Conservation (phyloP, 1,140 invertebrate species). For the Orchestia grillus region DNA sequence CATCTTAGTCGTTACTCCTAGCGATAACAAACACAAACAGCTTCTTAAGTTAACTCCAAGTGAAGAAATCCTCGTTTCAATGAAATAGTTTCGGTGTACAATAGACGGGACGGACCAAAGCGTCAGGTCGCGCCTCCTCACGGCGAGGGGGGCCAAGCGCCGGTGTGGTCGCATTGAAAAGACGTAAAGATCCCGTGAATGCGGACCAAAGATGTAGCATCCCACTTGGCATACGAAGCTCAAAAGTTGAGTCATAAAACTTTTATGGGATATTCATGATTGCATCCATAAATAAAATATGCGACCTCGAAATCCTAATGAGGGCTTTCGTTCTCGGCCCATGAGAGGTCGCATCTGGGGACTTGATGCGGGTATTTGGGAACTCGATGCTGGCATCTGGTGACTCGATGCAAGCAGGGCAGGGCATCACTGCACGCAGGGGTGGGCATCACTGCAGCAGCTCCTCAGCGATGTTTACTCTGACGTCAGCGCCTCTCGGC, state of each 20-base stretch:
- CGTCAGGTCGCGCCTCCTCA: not conserved
- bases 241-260: slow-evolving; percentile 1
- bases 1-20: not conserved
- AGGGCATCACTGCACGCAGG: not conserved
- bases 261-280: not conserved
- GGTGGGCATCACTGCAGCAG: not conserved
- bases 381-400: no score
- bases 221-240: not conserved
- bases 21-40: not conserved
- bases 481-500: no score
- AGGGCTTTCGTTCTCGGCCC: not conserved
- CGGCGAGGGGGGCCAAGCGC: not conserved
- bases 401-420: not conserved
- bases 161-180: not conserved
- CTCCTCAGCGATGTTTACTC: no score
- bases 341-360: not conserved
- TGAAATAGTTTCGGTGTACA: not conserved
- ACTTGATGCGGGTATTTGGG: no score
- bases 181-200: not conserved
- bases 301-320: not conserved
- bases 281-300: not conserved
- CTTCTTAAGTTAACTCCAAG: not conserved
- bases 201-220: not conserved
- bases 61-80: not conserved
- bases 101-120: not conserved